phyloP scores from a whole-genome alignment of 2,113 vertebrate genomes.

The Tyrannus savana region DNA sequence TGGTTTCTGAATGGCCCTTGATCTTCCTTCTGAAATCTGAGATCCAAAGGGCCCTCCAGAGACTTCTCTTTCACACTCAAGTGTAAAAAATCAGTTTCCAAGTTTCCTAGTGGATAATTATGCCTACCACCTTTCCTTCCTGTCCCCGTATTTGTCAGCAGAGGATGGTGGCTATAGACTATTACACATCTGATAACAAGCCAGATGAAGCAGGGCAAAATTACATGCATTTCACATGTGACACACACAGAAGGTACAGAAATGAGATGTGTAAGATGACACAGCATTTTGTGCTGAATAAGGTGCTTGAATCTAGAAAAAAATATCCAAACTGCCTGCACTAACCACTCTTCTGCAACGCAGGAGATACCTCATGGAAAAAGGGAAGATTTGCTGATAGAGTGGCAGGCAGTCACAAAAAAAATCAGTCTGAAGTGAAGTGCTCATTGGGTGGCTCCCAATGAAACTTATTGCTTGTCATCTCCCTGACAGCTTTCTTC shows the following conservation, averaged over 20 bases:
- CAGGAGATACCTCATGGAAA: neutral
- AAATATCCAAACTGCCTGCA: neutral
- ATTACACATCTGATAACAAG: no score
- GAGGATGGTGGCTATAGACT: neutral
- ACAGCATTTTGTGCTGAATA: neutral
- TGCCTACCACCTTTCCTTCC: neutral
- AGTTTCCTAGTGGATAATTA: neutral
- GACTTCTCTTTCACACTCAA: neutral
- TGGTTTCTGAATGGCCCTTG: conserved; percentile 16
- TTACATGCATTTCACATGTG: neutral
- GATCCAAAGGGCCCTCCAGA: neutral
- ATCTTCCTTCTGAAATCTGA: conserved; percentile 43
- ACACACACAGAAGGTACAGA: accelerated
- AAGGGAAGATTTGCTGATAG: neutral
- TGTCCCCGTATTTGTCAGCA: accelerated
- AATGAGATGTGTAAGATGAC: neutral
- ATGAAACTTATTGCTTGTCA: neutral
- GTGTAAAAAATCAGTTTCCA: neutral
- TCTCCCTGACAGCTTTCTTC: neutral
- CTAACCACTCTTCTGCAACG: neutral
- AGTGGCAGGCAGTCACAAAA: neutral
- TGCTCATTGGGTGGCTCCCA: neutral
- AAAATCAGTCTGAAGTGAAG: neutral
- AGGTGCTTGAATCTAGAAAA: neutral
- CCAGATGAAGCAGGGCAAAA: neutral